Evolutionary conservation across 1,140 invertebrate species (phyloP), one percentile per base, ranked within the genome.

Genomic region (Ceratosolen solmsi): DNA sequence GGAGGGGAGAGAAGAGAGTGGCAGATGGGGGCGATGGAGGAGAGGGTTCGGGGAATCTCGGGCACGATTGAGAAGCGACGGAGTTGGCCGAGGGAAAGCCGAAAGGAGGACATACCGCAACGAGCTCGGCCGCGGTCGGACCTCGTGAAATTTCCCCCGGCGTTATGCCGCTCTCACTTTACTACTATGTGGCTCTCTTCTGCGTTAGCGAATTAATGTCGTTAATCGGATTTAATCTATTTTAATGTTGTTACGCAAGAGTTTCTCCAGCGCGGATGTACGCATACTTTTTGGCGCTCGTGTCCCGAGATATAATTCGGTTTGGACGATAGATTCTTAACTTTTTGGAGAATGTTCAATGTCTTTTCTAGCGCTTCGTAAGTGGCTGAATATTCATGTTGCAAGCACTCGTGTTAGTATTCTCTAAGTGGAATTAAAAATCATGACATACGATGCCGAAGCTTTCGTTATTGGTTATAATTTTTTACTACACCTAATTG

Each of bases 161-260:
- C 68, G 25, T 51, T 65, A 82, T 58, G 49, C 46, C 49, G 46
- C 27, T 38, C 51, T 63, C 46, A 79, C 79, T 84, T 82, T 71
- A 82, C 68, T 70, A 17, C 78, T 80, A 80, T 80, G 71, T 68
- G 36, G 74, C 54, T 82, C 84, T 85, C 82, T 80, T 72, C 25
- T 73, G 70, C 33, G 41, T 73, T 71, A 56, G 70, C 36, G 70
- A 74, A 82, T 82, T 82, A 82, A 78, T 78, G 70, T 49, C 76
- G 54, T 82, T 82, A 82, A 82, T 70, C 30, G 27, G 63, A 68
- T 79, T 82, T 82, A 82, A 82, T 71, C 27, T 15, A 63, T 56
- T 79, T 51, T 54, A 79, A 76, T 46, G 68, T 20, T 78, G 71
- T 82, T 80, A 75, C n/a, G 33, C 36, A 9, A 60, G 33, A 65